Evolutionary conservation across 1,140 invertebrate genomes (phyloP), one percentile per base, ranked within the genome.

Genomic region (Fopius arisanus): DNA sequence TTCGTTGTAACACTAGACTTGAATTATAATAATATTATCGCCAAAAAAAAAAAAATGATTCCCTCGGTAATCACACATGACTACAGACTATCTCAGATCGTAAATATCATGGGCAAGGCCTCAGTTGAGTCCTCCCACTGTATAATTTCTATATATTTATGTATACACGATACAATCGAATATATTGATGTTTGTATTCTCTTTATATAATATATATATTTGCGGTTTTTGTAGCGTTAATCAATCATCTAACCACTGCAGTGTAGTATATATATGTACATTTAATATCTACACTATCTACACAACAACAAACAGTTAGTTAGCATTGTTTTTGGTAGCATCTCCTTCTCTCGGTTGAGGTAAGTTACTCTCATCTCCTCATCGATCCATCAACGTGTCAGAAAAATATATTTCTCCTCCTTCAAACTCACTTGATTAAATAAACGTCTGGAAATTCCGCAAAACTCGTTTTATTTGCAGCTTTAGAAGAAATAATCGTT

Each of bases 231-330:
- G 9, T 69, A 76, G 40, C 66, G 28, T 79, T 79, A 82, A 82
- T 83, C 77, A 84, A 80, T 81, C 70, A 80, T 77, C 70, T 78
- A 82, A 83, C 80, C 75, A 82, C 80, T 78, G 76, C 77, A 81
- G 79, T 77, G 67, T 81, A 81, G 78, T 82, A 82, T 82, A 82
- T 86, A 80, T 79, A 85, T 84, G 83, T 85, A 84, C 82, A 84
- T 83, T 79, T 75, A 86, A 83, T 87, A 88, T 88, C 86, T 88
- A 88, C 87, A 88, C 81, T 88, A 88, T 87, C 87, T 88, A 88
- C 87, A 88, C 87, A 88, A 86, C 84, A 86, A 87, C 83, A 86
- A 88, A 88, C 81, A 79, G 80, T 87, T 86, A 86, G 80, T 81
- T 85, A 81, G 79, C 77, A 74, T 77, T 79, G 43, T 78, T 82